phyloP scores from a whole-genome alignment of 2,888 invertebrate species.

The Drosophila robusta region DNA sequence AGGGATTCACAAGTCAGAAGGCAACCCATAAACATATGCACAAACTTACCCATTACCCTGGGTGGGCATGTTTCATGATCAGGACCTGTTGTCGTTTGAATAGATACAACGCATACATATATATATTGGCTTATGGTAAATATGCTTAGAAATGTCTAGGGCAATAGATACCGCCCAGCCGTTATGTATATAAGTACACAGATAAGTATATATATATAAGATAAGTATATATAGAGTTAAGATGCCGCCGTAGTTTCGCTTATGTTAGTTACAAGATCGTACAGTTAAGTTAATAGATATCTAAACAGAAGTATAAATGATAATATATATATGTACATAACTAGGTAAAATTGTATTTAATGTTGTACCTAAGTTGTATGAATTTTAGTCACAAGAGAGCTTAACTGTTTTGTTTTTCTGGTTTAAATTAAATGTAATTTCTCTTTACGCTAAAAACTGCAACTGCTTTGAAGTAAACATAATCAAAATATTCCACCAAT shows the following conservation, averaged over 20 bases:
- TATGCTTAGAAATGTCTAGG: conserved; percentile 51
- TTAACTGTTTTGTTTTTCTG: conserved; percentile 45
- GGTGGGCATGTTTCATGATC: conserved; percentile 85
- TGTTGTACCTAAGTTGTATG: conserved; percentile 72
- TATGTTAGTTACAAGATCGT: conserved; percentile 80
- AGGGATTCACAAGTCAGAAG: conserved; percentile 39
- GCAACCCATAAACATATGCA: conserved; percentile 61
- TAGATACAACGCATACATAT: conserved; percentile 68
- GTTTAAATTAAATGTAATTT: conserved; percentile 11
- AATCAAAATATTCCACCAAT: conserved; percentile 49
- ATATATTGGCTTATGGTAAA: conserved; percentile 56
- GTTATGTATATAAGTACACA: conserved; percentile 16
- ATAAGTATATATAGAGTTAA: conserved; percentile 40
- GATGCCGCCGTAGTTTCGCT: conserved; percentile 45
- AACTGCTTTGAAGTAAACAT: conserved; percentile 82
- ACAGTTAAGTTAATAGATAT: conserved; percentile 48
- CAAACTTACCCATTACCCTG: conserved; percentile 85
- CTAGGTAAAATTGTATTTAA: conserved; percentile 34
- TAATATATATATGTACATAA: conserved; percentile 41
- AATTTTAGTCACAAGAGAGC: conserved; percentile 78
- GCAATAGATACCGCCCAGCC: conserved; percentile 40
- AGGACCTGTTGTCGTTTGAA: conserved; percentile 84
- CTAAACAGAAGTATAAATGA: conserved; percentile 21
- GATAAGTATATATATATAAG: background rate
- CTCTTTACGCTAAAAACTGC: conserved; percentile 82